Evolutionary conservation across 2,113 vertebrate genomes (phyloP).

Genomic region (Cyrtonyx montezumae): DNA sequence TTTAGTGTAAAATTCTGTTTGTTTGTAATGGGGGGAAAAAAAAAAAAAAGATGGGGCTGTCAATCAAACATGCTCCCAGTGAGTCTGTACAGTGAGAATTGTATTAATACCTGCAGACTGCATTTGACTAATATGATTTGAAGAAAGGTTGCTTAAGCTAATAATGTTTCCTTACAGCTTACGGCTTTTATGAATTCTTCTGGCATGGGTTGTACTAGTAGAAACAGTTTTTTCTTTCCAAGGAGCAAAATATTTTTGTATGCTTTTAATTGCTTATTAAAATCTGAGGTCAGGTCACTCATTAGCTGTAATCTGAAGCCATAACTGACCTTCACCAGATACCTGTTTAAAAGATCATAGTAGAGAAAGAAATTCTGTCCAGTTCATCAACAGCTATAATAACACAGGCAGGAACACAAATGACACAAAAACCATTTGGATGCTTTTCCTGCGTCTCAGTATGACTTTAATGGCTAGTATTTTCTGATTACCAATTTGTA

Average conservation of each 20-base stretch:
- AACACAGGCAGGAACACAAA: constrained; percentile 63
- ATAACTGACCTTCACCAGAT: constrained; percentile 85
- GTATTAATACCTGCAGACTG: constrained; percentile 50
- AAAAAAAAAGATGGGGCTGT: constrained; percentile 61
- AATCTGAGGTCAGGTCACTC: constrained; percentile 72
- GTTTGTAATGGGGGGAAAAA: constrained; percentile 39
- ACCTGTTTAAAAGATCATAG: constrained; percentile 65
- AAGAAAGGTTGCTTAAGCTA: constrained; percentile 60
- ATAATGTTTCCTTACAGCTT: constrained; percentile 62
- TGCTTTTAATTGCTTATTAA: constrained; percentile 71
- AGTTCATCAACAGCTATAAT: constrained; percentile 44
- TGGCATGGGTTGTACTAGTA: constrained; percentile 67
- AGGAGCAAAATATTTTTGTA: constrained; percentile 82
- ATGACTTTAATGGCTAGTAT: constrained; percentile 77
- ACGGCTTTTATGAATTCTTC: constrained; percentile 72
- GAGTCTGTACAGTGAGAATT: constrained; percentile 60
- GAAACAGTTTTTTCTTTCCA: constrained; percentile 73
- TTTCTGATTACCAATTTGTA: constrained; percentile 83
- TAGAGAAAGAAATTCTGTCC: constrained; percentile 46
- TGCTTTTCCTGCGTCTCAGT: constrained; percentile 69
- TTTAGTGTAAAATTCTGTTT: constrained; percentile 76
- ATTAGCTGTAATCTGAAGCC: constrained; percentile 77
- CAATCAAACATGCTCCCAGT: constrained; percentile 62
- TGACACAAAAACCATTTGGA: constrained; percentile 35
- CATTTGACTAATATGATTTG: constrained; percentile 47